Evolutionary conservation across 2,888 invertebrate genomes (phyloP), one percentile per base, ranked within the genome.

Genomic region (Drosophila macrothrix): DNA sequence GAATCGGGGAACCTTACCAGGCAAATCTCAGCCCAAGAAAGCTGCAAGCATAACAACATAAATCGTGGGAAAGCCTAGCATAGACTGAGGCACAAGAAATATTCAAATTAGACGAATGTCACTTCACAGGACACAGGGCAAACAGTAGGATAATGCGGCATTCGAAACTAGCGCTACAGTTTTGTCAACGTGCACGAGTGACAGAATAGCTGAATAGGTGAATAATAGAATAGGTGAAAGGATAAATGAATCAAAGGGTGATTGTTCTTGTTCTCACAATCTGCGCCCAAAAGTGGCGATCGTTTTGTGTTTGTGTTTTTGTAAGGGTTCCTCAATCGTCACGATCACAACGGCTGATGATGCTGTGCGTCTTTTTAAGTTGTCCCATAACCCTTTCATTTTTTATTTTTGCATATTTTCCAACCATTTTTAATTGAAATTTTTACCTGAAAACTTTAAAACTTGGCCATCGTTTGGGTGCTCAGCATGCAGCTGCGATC

Each of bases 51-150:
- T 83, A 82, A 82, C 14, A 35, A 46, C 83, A 84, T 84, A 84
- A 87, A 84, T 85, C 85, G 85, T 85, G 85, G 85, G 85, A 85
- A 85, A 82, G 71, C 55, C 58, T 62, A n/a, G 37, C n/a, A 46
- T 22, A 46, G 22, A 53, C 33, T 31, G 46, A 29, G 64, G 35
- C 52, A 49, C 33, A 65, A 62, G 56, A 58, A 84, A 85, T 87
- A 85, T 85, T 85, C 73, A 85, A 85, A 85, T 85, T 80, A 87
- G 85, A 70, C n/a, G 87, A 84, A 85, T 85, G 84, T 85, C 86
- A 84, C 83, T 81, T 81, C 83, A 79, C 72, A 66, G 81, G 70
- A 73, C 70, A 70, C 28, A 67, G 58, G 53, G 49, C 63, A 65
- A 59, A 71, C 68, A 68, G 58, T 54, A 77, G 79, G 81, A 86